Percentiles rank a stretch among this genome's conserved stretches.
Evolutionary conservation across 2,797 vertebrate genomes (phyloP).

Genomic region (Takifugu ocellatus): DNA sequence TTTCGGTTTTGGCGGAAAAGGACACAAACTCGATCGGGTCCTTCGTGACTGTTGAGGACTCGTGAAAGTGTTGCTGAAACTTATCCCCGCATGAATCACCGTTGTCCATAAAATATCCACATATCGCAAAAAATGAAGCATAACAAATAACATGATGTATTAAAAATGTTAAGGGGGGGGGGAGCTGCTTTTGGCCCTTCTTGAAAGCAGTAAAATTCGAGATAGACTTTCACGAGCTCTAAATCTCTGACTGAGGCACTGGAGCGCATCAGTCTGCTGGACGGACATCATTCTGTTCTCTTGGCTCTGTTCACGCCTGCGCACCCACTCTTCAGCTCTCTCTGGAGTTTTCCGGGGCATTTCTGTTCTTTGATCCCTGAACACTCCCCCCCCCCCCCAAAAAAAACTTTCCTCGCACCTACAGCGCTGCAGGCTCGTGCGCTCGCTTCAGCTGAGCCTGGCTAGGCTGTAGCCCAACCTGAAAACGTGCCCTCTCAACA

Average conservation of each 20-base stretch:
- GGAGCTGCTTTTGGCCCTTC: constrained; percentile 18
- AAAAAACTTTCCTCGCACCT: too few relatives aligned
- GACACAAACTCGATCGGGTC: constrained; percentile 5
- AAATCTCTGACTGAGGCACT: constrained; percentile 25
- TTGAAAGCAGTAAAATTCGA: constrained; percentile 41
- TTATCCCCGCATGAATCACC: constrained; percentile 6
- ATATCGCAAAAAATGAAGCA: constrained; percentile 18
- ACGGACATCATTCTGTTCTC: constrained; percentile 35
- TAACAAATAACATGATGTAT: constrained; percentile 17
- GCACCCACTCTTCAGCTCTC: constrained; percentile 9
- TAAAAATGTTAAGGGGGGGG: not conserved
- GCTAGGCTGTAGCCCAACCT: not conserved
- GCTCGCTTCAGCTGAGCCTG: not conserved
- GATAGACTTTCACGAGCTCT: constrained; percentile 32
- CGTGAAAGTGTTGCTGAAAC: constrained; percentile 14
- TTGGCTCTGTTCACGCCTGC: constrained; percentile 27
- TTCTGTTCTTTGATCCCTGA: constrained; percentile 4
- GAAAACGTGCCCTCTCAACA: not conserved
- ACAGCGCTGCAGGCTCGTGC: not conserved
- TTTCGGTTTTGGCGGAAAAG: constrained; percentile 8
- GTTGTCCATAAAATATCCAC: constrained; percentile 14
- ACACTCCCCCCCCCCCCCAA: not conserved
- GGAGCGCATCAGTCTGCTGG: constrained; percentile 28
- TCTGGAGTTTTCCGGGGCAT: constrained; percentile 14
- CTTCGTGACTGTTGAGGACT: constrained; percentile 6